phyloP scores from a whole-genome alignment of 1,140 invertebrate genomes.

The Aphidius gifuensis region DNA sequence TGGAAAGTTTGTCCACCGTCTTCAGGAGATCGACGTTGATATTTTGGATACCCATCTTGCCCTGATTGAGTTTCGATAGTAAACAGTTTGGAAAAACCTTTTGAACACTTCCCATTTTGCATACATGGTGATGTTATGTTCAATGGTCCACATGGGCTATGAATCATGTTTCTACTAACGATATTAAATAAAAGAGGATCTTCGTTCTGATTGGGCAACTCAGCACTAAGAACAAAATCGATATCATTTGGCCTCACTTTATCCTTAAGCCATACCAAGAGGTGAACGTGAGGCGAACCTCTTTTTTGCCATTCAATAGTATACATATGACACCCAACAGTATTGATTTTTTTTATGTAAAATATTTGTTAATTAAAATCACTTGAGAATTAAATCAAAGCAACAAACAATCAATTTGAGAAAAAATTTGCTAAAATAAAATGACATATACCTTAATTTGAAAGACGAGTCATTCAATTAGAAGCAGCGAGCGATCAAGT shows the following conservation, averaged over 20 bases:
- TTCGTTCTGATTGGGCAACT: conserved; percentile 54
- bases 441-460: no score
- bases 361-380: no score
- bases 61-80: conserved; percentile 39
- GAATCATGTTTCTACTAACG: conserved; percentile 44
- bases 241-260: conserved; percentile 36
- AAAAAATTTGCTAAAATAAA: no score
- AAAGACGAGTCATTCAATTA: no score
- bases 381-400: no score
- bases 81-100: conserved; percentile 37
- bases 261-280: conserved; percentile 40
- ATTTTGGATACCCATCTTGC: conserved; percentile 23
- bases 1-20: no score
- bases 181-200: conserved; percentile 47
- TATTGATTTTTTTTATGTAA: no score
- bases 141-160: conserved; percentile 39
- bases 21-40: neutral
- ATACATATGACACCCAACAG: conserved; percentile 34
- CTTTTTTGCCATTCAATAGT: conserved; percentile 55
- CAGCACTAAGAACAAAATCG: conserved; percentile 51
- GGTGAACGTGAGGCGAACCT: conserved; percentile 44
- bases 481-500: no score
- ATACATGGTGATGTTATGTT: conserved; percentile 48
- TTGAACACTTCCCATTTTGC: conserved; percentile 46
- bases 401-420: no score